A percentile compares a stretch with the other conserved stretches of the same genome.
phyloP scores from a whole-genome alignment of 2,797 vertebrate genomes.

The Gallinago stenura region DNA sequence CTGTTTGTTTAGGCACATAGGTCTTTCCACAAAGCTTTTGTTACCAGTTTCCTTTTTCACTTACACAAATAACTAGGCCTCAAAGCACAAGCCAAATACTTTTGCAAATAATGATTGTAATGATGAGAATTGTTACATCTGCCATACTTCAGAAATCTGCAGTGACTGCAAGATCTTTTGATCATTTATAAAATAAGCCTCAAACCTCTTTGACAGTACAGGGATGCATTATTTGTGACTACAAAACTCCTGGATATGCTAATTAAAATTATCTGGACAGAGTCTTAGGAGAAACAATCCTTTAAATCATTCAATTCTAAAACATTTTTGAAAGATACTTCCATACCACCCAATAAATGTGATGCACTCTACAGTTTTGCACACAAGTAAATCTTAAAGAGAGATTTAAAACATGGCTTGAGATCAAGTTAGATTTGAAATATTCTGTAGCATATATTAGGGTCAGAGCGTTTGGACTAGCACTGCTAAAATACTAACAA shows the following conservation, averaged over 20 bases:
- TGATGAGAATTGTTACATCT: not conserved
- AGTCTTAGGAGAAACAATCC: not conserved
- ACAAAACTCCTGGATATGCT: not conserved
- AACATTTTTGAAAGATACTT: not conserved
- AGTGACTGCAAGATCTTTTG: not conserved
- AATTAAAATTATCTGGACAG: not conserved
- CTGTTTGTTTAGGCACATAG: not conserved
- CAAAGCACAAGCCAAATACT: not conserved
- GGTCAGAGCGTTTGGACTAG: not conserved
- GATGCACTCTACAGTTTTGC: not conserved
- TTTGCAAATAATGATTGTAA: not conserved
- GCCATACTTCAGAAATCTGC: not conserved
- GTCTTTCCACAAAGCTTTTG: not conserved
- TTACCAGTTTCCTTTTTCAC: not conserved
- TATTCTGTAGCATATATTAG: not conserved
- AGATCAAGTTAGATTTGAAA: not conserved
- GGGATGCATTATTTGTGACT: not conserved
- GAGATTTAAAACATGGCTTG: slow-evolving; percentile 3
- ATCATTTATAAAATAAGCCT: not conserved
- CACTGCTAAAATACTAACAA: not conserved
- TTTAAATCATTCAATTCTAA: not conserved
- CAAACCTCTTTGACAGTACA: not conserved
- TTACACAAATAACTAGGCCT: not conserved
- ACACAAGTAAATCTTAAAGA: not conserved
- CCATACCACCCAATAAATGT: not conserved